A percentile compares a stretch with the other conserved stretches of the same genome.
These are phyloP conservation scores for Jordanella pulchra DNA, from an alignment of 2,797 vertebrate species.

Conservation along the genomic window DNA sequence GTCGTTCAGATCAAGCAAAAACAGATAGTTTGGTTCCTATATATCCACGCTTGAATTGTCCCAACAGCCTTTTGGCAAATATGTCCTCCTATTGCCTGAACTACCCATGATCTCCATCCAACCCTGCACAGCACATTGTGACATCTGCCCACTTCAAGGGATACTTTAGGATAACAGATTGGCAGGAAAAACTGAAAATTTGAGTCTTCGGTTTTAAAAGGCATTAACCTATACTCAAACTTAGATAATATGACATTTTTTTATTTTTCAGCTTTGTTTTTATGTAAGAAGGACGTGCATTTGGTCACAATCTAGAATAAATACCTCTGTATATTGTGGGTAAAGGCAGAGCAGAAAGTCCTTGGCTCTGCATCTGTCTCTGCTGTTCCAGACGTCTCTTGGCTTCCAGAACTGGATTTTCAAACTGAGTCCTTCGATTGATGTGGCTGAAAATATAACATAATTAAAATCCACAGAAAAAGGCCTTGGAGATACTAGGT, in stretches of 20 bases:
- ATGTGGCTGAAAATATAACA: constrained; percentile 87
- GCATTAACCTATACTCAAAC: background rate
- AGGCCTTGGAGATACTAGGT: background rate
- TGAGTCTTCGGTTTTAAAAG: background rate
- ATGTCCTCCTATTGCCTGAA: constrained; percentile 50
- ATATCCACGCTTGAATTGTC: constrained; percentile 31
- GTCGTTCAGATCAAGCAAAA: constrained; percentile 43
- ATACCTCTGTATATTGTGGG: constrained; percentile 80
- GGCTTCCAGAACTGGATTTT: constrained; percentile 98
- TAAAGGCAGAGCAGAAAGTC: constrained; percentile 92
- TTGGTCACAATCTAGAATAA: background rate
- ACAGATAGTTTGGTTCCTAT: constrained; percentile 39
- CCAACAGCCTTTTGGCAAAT: constrained; percentile 53
- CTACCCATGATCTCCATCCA: constrained; percentile 40
- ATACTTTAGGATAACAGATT: constrained; percentile 4
- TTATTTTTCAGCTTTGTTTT: constrained; percentile 3
- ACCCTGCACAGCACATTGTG: constrained; percentile 41
- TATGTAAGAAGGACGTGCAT: constrained; percentile 21
- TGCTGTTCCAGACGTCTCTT: constrained; percentile 97
- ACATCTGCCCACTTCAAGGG: constrained; percentile 47
- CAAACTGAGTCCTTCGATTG: constrained; percentile 99
- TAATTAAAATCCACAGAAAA: constrained; percentile 6
- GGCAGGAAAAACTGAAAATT: constrained; percentile 6
- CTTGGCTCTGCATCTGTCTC: constrained; percentile 95
- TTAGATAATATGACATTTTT: constrained; percentile 17